phyloP scores from a whole-genome alignment of 2,888 invertebrate species.

The Muscina levida region DNA sequence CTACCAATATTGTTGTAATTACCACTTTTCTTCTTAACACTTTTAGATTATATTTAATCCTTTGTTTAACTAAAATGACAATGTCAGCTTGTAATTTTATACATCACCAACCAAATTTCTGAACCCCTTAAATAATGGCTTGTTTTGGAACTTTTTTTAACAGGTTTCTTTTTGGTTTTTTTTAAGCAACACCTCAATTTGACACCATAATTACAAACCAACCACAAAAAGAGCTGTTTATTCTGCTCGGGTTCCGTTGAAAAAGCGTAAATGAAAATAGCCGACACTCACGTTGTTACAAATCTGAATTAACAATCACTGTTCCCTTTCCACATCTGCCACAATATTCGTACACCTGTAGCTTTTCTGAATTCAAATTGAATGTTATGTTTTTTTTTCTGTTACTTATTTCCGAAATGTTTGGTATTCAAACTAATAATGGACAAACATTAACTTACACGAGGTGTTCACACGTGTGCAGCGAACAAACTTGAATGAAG shows the following conservation, averaged over 20 bases:
- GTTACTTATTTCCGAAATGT: slow-evolving; percentile 20
- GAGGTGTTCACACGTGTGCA: slow-evolving; percentile 53
- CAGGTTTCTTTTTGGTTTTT: not conserved
- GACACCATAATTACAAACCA: slow-evolving; percentile 27
- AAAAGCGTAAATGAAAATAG: slow-evolving; percentile 1
- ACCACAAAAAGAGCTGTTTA: slow-evolving; percentile 25
- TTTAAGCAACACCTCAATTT: not conserved
- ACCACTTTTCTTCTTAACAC: too few species aligned
- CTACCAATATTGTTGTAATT: too few species aligned
- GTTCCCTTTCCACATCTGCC: not conserved
- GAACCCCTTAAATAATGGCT: too few species aligned
- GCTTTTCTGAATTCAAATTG: slow-evolving; percentile 31
- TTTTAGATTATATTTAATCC: too few species aligned
- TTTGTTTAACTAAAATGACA: too few species aligned
- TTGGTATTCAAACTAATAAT: slow-evolving; percentile 2
- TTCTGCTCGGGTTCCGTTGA: not conserved
- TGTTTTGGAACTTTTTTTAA: too few species aligned
- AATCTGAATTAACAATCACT: slow-evolving; percentile 7
- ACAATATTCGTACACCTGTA: slow-evolving; percentile 56
- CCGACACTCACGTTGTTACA: slow-evolving; percentile 22
- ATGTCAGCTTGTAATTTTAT: too few species aligned
- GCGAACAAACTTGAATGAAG: slow-evolving; percentile 64
- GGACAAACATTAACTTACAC: slow-evolving; percentile 9
- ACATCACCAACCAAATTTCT: too few species aligned
- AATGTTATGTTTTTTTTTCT: slow-evolving; percentile 10